Base-by-base conservation (phyloP, 2,113 vertebrate genomes). In the Solenodon paradoxus region DNA sequence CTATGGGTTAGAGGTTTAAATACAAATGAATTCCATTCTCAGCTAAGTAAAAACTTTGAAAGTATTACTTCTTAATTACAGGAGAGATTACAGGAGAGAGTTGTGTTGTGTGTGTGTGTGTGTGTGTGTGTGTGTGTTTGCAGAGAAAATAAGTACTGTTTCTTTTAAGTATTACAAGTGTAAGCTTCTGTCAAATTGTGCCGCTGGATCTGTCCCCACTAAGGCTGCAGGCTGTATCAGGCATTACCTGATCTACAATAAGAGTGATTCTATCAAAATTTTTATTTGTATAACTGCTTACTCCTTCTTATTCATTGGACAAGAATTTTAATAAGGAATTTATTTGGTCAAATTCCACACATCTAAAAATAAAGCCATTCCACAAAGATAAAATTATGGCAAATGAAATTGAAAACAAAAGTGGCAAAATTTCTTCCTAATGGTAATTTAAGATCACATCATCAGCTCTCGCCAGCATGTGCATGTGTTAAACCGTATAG, bases 401-500 rank as follows among this genome's bases (percentile, higher is more conserved):
- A 95, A 95, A 95, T 90, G 96, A 84, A 97, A 98, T 88, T 94
- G 97, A 96, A 97, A 94, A 88, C 95, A 97, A 97, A 98, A 98
- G 96, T 97, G 98, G 97, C 80, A 66, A 97, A 97, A 98, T 98
- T 96, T 96, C 91, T 86, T 96, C 94, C 92, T 97, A 96, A 96
- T 97, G 97, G 94, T 97, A 80, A 98, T 97, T 96, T 92, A 93
- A 96, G 97, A 96, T 98, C 96, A 26, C 98, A 94, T 97, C 97
- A 59, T 83, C 96, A 88, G 94, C 93, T 91, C 97, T 96, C 97
- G 11, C 97, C 96, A 95, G 94, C 95, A 3, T 32, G 93, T 95
- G 95, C 97, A 91, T 97, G 98, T 98, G 98, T 97, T 98, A 96
- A 97, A 97, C 97, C 96, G 92, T 97, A 98, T 83, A 96, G 97